phyloP scores from a whole-genome alignment of 92 coral and sea anemone genomes.

The Bergia puertoricense region DNA sequence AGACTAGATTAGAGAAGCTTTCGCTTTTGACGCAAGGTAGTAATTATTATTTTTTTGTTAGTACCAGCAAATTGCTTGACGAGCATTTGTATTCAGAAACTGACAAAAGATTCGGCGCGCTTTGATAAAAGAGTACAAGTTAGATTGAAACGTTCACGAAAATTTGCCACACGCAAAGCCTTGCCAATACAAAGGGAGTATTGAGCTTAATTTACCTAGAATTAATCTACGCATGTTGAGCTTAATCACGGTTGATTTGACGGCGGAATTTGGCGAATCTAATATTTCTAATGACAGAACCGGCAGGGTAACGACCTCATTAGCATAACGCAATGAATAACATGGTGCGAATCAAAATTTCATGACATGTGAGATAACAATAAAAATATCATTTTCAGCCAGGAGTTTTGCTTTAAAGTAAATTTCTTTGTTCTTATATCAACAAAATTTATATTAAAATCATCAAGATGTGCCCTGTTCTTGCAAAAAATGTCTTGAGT shows the following conservation, averaged over 20 bases:
- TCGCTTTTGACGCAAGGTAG: background rate
- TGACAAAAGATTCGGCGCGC: background rate
- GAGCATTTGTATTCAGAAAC: background rate
- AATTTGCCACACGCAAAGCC: conserved; percentile 14
- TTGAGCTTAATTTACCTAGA: conserved; percentile 4
- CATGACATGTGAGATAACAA: conserved; percentile 14
- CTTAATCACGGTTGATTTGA: conserved; percentile 7
- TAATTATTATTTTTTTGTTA: background rate
- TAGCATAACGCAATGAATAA: conserved; percentile 30
- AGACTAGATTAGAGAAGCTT: background rate
- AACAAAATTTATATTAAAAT: background rate
- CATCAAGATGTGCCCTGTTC: background rate
- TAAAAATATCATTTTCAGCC: background rate
- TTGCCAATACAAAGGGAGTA: background rate
- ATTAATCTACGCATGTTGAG: background rate
- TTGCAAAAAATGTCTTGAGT: background rate
- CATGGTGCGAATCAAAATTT: conserved; percentile 23
- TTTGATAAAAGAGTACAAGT: background rate
- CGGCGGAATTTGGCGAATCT: background rate
- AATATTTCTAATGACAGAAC: conserved; percentile 29
- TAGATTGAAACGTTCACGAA: background rate
- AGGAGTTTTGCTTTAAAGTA: background rate
- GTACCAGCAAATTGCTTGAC: background rate
- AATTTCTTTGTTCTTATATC: background rate
- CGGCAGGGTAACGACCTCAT: background rate